Conservation (phyloP, 2,888 invertebrate species). For the Craniophora ligustri region DNA sequence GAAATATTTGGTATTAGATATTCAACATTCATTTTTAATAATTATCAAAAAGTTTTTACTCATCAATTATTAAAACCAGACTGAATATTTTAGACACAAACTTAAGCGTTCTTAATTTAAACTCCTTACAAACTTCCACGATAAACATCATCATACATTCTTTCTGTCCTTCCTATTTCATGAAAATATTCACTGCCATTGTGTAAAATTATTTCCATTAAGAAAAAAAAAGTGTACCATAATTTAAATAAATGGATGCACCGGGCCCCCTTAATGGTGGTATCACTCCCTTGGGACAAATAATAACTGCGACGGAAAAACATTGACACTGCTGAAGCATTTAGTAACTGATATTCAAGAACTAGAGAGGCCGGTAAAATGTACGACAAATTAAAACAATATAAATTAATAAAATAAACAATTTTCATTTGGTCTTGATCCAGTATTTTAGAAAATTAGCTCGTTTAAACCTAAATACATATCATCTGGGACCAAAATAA, state of each 20-base stretch:
- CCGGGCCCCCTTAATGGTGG: slow-evolving; percentile 29
- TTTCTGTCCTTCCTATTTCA: slow-evolving; percentile 23
- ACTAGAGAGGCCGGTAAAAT: too few species aligned
- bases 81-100: not conserved
- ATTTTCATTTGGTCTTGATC: too few species aligned
- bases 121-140: slow-evolving; percentile 6
- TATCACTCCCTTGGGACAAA: slow-evolving; percentile 28
- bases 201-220: slow-evolving; percentile 48
- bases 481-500: too few species aligned
- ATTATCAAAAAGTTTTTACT: too few species aligned
- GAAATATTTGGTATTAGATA: slow-evolving; percentile 18
- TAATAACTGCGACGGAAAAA: slow-evolving; percentile 31
- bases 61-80: not conserved
- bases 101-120: slow-evolving; percentile 8
- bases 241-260: slow-evolving; percentile 53
- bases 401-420: too few species aligned
- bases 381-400: too few species aligned
- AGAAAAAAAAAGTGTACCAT: slow-evolving; percentile 41
- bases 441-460: too few species aligned
- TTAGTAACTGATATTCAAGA: slow-evolving; percentile 5
- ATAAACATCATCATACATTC: slow-evolving; percentile 28
- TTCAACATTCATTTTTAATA: too few species aligned
- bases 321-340: slow-evolving; percentile 19
- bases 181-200: slow-evolving; percentile 34
- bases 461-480: too few species aligned